Evolutionary conservation across 2,888 invertebrate species (phyloP).

Genomic region (Papilio elwesi): DNA sequence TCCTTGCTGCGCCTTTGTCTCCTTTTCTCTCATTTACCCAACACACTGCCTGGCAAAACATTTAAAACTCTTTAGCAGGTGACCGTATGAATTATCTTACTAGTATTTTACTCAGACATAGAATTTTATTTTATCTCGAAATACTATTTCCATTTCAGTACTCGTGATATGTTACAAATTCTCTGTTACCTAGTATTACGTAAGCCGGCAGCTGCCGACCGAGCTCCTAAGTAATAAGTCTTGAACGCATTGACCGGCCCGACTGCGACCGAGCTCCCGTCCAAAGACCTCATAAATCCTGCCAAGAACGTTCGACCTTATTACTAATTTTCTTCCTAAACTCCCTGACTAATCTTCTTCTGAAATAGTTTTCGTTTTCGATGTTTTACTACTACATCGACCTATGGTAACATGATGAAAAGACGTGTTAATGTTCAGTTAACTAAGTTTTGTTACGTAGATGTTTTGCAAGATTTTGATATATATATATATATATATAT

Average conservation of each 20-base stretch:
- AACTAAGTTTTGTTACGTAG: too few species aligned
- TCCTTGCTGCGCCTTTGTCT: too few species aligned
- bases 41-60: too few species aligned
- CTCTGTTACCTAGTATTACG: neutral
- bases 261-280: conserved; percentile 1
- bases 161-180: neutral
- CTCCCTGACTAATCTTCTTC: conserved; percentile 20
- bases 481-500: too few species aligned
- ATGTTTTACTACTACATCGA: neutral
- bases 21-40: too few species aligned
- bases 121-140: neutral
- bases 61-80: too few species aligned
- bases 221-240: conserved; percentile 13
- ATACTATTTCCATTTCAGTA: neutral
- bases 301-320: neutral
- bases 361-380: neutral
- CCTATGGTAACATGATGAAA: too few species aligned
- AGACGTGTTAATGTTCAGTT: too few species aligned
- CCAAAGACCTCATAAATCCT: conserved; percentile 13
- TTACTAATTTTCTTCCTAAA: conserved; percentile 10
- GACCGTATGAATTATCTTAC: too few species aligned
- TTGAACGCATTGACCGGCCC: conserved; percentile 8
- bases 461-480: too few species aligned
- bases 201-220: neutral
- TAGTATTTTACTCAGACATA: too few species aligned